Evolutionary conservation across 2,888 invertebrate species (phyloP).

Genomic region (Eilema depressum): DNA sequence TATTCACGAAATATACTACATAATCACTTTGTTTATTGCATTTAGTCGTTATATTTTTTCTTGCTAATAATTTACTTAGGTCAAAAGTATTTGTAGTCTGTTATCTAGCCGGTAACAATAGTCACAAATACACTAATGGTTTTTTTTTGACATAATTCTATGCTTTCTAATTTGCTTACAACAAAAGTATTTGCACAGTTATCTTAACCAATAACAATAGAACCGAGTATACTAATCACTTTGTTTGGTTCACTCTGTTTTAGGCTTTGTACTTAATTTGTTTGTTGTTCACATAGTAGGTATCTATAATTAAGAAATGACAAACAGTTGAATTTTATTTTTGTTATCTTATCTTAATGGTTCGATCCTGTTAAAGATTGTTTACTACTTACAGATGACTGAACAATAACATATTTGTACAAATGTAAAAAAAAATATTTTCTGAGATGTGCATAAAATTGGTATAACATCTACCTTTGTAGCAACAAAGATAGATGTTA

Average conservation of each 20-base stretch:
- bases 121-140: background rate
- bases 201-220: slow-evolving; percentile 41
- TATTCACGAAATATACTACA: too few species aligned
- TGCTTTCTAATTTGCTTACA: background rate
- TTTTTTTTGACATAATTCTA: background rate
- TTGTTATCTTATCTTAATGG: background rate
- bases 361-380: background rate
- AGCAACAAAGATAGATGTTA: too few species aligned
- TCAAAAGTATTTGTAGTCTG: too few species aligned
- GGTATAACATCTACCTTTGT: background rate
- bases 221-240: slow-evolving; percentile 57
- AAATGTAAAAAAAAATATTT: too few species aligned
- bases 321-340: background rate
- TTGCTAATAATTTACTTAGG: too few species aligned
- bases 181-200: slow-evolving; percentile 32
- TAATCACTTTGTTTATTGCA: too few species aligned
- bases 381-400: too few species aligned
- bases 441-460: background rate
- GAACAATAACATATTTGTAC: too few species aligned
- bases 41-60: too few species aligned
- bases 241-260: slow-evolving; percentile 58
- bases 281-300: slow-evolving; percentile 29
- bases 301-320: slow-evolving; percentile 9
- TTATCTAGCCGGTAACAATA: background rate
- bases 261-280: slow-evolving; percentile 28